Evolutionary conservation across 1,140 invertebrate species (phyloP).

Genomic region (Lepidurus packardi): DNA sequence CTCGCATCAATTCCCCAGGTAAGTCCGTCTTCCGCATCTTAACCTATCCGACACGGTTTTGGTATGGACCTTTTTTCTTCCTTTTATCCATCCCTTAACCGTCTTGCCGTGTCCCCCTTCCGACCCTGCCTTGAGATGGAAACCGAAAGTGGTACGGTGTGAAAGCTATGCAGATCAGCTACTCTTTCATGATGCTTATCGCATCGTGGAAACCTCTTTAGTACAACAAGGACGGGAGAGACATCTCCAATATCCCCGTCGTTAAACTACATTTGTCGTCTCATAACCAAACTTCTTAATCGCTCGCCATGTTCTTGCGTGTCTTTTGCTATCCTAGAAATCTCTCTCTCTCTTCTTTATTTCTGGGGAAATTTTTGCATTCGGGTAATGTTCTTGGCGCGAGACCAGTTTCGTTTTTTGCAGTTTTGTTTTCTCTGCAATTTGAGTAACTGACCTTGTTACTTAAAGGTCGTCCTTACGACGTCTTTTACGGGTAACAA

Average conservation of each 20-base stretch:
- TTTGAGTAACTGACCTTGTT: background rate
- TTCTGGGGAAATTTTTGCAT: background rate
- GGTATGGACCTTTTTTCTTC: background rate
- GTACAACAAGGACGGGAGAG: background rate
- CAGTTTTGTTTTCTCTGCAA: constrained; percentile 2
- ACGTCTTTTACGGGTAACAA: background rate
- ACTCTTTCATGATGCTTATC: constrained; percentile 22
- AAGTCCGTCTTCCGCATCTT: background rate
- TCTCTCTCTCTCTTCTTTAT: background rate
- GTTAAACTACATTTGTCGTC: background rate
- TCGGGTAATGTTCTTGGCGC: background rate
- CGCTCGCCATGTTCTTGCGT: background rate
- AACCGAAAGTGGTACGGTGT: constrained; percentile 21
- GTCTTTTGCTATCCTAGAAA: background rate
- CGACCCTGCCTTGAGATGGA: constrained; percentile 7
- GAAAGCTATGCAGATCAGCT: constrained; percentile 21
- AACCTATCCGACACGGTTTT: background rate
- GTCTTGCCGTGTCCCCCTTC: background rate
- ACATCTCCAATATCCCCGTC: background rate
- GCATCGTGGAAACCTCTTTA: background rate
- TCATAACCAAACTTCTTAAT: background rate
- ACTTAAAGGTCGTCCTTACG: background rate
- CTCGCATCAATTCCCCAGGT: background rate
- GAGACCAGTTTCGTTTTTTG: background rate
- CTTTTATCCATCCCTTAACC: background rate